phyloP scores from a whole-genome alignment of 2,888 invertebrate species.

The Mimumesa dahlbomi region DNA sequence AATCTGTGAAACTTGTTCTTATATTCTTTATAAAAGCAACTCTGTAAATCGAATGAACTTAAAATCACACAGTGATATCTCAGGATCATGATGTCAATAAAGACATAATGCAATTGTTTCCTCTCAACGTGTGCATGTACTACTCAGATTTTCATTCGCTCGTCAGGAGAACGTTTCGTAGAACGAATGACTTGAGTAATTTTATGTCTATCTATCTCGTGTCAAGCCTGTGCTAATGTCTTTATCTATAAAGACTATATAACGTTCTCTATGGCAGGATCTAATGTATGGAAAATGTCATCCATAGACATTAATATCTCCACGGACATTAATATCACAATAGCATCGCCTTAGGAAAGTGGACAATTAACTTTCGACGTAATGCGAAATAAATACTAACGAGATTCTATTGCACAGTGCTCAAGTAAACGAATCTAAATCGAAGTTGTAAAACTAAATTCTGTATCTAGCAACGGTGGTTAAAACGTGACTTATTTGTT shows the following conservation, averaged over 20 bases:
- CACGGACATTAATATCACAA: conserved; percentile 47
- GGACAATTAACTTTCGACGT: conserved; percentile 18
- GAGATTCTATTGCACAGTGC: conserved; percentile 3
- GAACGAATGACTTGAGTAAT: conserved; percentile 18
- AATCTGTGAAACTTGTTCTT: too few species aligned
- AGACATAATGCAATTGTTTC: conserved; percentile 10
- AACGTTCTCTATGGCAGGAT: conserved; percentile 39
- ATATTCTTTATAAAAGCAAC: too few species aligned
- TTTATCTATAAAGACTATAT: conserved; percentile 21
- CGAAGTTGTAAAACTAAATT: conserved; percentile 3
- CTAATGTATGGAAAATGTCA: conserved; percentile 30
- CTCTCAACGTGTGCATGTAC: conserved; percentile 19
- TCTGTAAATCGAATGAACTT: too few species aligned
- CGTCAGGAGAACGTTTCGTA: conserved; percentile 23
- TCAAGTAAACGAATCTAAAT: not conserved
- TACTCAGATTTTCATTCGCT: conserved; percentile 8
- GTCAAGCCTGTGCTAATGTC: conserved; percentile 28
- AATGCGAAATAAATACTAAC: conserved; percentile 22
- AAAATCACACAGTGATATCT: conserved; percentile 57
- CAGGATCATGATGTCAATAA: conserved; percentile 17
- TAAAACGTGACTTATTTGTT: not conserved
- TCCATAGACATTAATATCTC: conserved; percentile 40
- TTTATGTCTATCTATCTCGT: conserved; percentile 13
- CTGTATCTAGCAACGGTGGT: not conserved
- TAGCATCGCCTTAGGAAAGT: conserved; percentile 31